Percentiles rank a stretch among this genome's conserved stretches.
Conservation (phyloP, 2,797 vertebrate genomes). For the Carcharodon carcharias region DNA sequence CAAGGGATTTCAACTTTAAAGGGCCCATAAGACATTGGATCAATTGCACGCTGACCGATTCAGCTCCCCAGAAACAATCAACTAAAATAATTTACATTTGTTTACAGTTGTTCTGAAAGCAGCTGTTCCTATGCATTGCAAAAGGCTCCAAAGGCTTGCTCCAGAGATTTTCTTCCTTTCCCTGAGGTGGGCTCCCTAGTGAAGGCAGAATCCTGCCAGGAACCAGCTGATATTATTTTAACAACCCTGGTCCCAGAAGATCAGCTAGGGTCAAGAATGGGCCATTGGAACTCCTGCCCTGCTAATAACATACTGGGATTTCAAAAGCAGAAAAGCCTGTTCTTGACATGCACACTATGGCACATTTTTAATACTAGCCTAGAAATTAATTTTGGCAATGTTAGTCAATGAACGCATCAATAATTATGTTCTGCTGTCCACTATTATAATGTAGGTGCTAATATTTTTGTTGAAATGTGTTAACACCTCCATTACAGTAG, state of each 20-base stretch:
- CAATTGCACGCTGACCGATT: not conserved
- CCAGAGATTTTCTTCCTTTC: conserved; percentile 11
- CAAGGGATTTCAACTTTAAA: not conserved
- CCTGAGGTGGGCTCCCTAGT: not conserved
- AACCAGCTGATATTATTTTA: conserved; percentile 11
- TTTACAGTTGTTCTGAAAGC: not conserved
- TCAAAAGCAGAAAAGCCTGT: not conserved
- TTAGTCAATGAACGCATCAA: not conserved
- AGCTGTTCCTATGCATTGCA: not conserved
- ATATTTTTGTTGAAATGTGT: not conserved
- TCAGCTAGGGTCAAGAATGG: not conserved
- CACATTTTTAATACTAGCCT: not conserved
- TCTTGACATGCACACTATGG: not conserved
- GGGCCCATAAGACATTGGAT: not conserved
- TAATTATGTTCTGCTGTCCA: not conserved
- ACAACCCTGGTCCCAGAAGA: conserved; percentile 1
- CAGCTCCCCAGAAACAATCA: not conserved
- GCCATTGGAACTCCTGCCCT: not conserved
- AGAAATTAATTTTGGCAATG: not conserved
- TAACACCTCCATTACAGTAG: not conserved
- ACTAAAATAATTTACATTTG: not conserved
- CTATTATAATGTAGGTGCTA: not conserved
- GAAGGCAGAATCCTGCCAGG: not conserved
- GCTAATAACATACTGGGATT: not conserved
- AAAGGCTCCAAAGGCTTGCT: not conserved